Conservation (phyloP, 2,113 vertebrate genomes). For the Regulus satrapa region DNA sequence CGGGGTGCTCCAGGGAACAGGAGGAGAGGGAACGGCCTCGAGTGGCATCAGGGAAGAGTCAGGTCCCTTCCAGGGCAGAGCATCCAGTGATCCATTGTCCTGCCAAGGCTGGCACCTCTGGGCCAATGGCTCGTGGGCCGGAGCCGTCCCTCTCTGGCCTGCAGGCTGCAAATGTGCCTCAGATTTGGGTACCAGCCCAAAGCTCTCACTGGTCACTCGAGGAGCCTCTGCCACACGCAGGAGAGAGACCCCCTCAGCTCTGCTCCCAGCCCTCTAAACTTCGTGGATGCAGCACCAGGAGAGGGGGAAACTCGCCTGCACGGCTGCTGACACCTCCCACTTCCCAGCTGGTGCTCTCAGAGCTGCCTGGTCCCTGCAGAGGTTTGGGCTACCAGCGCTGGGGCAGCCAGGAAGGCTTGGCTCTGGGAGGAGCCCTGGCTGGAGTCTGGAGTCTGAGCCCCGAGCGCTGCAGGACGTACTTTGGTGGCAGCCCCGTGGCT, state of each 20-base stretch:
- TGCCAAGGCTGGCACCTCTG: neutral
- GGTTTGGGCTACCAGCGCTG: neutral
- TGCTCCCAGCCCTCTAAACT: neutral
- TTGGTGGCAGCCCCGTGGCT: neutral
- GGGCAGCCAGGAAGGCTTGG: neutral
- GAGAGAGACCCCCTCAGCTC: neutral
- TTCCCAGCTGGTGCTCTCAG: neutral
- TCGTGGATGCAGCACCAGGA: neutral
- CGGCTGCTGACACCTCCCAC: neutral
- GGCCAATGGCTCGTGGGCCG: neutral
- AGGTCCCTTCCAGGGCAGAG: neutral
- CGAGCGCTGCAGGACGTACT: rapidly evolving
- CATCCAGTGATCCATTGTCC: neutral
- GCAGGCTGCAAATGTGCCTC: neutral
- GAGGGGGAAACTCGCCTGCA: neutral
- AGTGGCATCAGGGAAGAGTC: neutral
- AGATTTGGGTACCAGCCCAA: neutral
- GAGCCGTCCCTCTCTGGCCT: neutral
- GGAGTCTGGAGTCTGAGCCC: too few species aligned
- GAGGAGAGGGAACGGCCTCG: rapidly evolving
- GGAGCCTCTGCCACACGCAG: neutral
- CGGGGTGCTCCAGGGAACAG: neutral
- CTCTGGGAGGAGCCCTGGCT: too few species aligned
- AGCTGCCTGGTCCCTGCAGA: neutral
- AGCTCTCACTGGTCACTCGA: neutral